phyloP scores from a whole-genome alignment of 2,888 invertebrate species.

The Hypsopygia costalis region DNA sequence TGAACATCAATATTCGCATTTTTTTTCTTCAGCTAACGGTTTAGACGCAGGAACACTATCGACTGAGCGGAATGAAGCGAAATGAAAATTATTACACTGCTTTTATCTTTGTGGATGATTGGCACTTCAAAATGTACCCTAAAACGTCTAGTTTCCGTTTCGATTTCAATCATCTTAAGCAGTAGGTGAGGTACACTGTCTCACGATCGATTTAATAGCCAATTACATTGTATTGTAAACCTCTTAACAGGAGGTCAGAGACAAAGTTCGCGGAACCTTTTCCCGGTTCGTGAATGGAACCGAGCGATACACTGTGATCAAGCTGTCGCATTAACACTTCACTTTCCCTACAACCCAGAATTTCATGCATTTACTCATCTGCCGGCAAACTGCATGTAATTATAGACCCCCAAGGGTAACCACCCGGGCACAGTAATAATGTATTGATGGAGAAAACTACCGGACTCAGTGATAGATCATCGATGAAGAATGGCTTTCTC shows the following conservation, averaged over 20 bases:
- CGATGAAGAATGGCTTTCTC: slow-evolving; percentile 74
- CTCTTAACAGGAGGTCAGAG: slow-evolving; percentile 42
- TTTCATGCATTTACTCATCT: slow-evolving; percentile 77
- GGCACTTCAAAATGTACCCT: too few species aligned
- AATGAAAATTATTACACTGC: too few species aligned
- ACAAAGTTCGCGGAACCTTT: slow-evolving; percentile 47
- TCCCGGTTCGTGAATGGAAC: slow-evolving; percentile 51
- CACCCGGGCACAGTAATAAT: slow-evolving; percentile 44
- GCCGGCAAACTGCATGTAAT: slow-evolving; percentile 67
- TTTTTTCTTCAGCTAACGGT: too few species aligned
- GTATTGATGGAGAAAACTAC: slow-evolving; percentile 55
- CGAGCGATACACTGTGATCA: slow-evolving; percentile 63
- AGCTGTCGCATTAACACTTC: slow-evolving; percentile 73
- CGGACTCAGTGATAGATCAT: slow-evolving; percentile 61
- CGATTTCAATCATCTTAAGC: background rate
- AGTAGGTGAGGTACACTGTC: slow-evolving; percentile 29
- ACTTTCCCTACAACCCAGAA: slow-evolving; percentile 75
- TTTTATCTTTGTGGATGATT: too few species aligned
- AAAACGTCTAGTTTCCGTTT: too few species aligned
- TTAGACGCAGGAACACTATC: too few species aligned
- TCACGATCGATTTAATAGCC: slow-evolving; percentile 33
- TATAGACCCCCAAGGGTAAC: slow-evolving; percentile 54
- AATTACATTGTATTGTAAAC: slow-evolving; percentile 42
- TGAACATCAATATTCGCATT: too few species aligned
- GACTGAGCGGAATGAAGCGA: too few species aligned